Evolutionary conservation across 2,797 vertebrate genomes (phyloP), one percentile per base, ranked within the genome.

Genomic region (Gephyroberyx darwinii): DNA sequence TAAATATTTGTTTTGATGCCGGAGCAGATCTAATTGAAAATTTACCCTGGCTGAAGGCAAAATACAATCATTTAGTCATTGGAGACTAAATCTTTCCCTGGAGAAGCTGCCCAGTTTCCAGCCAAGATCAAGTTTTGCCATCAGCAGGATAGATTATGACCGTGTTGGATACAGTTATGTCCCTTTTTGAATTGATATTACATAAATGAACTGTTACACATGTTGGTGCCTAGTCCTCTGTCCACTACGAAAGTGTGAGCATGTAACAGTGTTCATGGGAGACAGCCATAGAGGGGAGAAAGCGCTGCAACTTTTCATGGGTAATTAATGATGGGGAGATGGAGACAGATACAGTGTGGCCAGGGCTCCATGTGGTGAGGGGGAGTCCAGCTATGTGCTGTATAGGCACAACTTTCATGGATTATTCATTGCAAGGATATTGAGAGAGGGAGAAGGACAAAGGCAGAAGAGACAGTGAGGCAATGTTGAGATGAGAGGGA

Each of bases 301-400:
- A 75, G 69, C 73, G n/a, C 72, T 60, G 69, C 51, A 72, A 48
- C 48, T 66, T 82, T 87, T 88, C 76, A 83, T 91, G 76, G 69
- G 50, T 85, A 89, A 83, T 87, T 83, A 73, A 89, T 86, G 79
- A 84, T 61, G 26, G 54, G 5, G 63, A 58, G 59, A 60, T 41
- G 22, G 66, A 65, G 72, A 47, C 47, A 69, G 71, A 81, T 70
- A 17, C 58, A 60, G 59, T 77, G 74, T 74, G 70, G 59, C 67
- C 43, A 14, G 47, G 60, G 65, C 56, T 79, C 41, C 30, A 33
- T 65, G 74, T 71, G 70, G 69, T 5, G 37, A 6, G 47, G 70
- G 69, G 58, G 71, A 67, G 59, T 80, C 81, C 69, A 66, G 65
- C 31, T 65, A 69, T 81, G 56, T 69, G 72, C 81, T 54, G 57